Evolutionary conservation across 1,140 invertebrate genomes (phyloP).

Genomic region (Drosophila insularis): DNA sequence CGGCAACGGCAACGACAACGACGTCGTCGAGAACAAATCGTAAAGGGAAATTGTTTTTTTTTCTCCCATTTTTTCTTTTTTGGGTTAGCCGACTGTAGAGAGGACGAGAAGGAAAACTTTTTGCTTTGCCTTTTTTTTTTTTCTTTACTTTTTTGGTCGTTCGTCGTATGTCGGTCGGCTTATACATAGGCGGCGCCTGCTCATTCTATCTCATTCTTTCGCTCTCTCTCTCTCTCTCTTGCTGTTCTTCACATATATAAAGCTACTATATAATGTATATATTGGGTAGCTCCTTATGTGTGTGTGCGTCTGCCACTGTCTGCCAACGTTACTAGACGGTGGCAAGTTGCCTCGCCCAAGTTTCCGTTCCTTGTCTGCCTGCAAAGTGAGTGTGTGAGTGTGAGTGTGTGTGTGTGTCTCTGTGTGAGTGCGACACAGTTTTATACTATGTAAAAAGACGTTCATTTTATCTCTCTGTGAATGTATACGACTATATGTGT

Average conservation of each 20-base stretch:
- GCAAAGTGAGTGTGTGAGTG: neutral
- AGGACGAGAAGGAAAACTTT: slow-evolving; percentile 12
- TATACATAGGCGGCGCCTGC: slow-evolving; percentile 57
- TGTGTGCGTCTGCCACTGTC: slow-evolving; percentile 53
- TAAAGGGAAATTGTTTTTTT: slow-evolving; percentile 72
- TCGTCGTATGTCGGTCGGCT: slow-evolving; percentile 39
- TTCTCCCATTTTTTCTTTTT: slow-evolving; percentile 19
- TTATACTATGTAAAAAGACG: slow-evolving; percentile 38
- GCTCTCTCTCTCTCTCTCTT: neutral
- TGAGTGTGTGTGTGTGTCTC: neutral
- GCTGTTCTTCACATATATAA: slow-evolving; percentile 7
- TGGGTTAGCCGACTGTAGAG: slow-evolving; percentile 8
- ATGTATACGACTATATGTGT: neutral
- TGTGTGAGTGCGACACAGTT: slow-evolving; percentile 73
- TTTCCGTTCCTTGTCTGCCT: slow-evolving; percentile 33
- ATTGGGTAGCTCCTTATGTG: neutral
- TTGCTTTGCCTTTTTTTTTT: neutral
- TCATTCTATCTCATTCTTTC: slow-evolving; percentile 32
- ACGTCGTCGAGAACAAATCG: slow-evolving; percentile 25
- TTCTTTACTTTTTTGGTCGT: slow-evolving; percentile 18
- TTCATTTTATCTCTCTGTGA: slow-evolving; percentile 13
- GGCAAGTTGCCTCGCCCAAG: slow-evolving; percentile 48
- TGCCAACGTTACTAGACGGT: slow-evolving; percentile 67
- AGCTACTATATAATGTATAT: slow-evolving; percentile 15
- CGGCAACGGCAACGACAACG: slow-evolving; percentile 9